Base-by-base conservation (phyloP, 2,888 invertebrate genomes). In the Ophioninae sp. region DNA sequence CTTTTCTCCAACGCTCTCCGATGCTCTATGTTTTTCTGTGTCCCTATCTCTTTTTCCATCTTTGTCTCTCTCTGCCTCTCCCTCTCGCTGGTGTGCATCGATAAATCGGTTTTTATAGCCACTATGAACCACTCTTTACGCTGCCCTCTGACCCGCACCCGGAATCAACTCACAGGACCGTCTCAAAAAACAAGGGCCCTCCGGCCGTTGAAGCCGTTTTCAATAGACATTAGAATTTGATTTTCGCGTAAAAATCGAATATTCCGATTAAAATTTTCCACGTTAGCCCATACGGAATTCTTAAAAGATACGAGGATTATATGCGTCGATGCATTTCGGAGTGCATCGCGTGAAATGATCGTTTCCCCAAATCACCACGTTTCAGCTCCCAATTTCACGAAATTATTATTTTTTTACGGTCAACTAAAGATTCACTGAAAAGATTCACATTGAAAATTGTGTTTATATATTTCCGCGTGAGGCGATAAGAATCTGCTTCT, bases 71-170 rank as follows among this genome's bases (percentile, higher is more conserved):
- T 39, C 69, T 56, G 20, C 30, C 41, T 75, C 67, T 50, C 21
- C 7, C 64, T 30, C n/a, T 8, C 65, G 39, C 44, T 41, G n/a
- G 21, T 57, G 62, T 82, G 76, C 73, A 69, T 77, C 56, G 39
- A 68, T 73, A 30, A 77, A 73, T 72, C 70, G 44, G 70, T 70
- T 65, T 57, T 62, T 62, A 62, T 61, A 73, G 44, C 23, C 62
- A 8, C 61, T n/a, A 73, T 39, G 8, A 0, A 56, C 10, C 62
- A 56, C 56, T 17, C 62, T 70, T 41, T 72, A 79, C 65, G 70
- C 39, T 39, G 57, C 30, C 64, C 74, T 59, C 10, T 64, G 73
- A 68, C 39, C 65, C 68, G 68, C 67, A 21, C 44, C 41, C 61
- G 44, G 61, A 44, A 44, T 23, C 21, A 44, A 44, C 73, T 44